A percentile compares a stretch with the other conserved stretches of the same genome.
phyloP scores from a whole-genome alignment of 2,113 vertebrate species.

The Sprattus sprattus region DNA sequence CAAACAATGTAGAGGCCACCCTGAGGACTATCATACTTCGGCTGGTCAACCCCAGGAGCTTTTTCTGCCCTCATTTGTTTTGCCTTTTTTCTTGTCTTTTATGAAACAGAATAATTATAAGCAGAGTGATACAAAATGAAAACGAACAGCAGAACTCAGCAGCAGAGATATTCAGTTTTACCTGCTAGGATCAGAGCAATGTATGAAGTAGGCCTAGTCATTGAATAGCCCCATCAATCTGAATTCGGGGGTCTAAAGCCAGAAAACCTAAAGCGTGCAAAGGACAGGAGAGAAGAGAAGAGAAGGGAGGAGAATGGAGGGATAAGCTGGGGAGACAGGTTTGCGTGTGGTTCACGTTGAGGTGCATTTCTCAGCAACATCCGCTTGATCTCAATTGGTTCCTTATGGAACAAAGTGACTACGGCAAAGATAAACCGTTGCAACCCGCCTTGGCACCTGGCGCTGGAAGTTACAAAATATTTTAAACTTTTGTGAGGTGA shows the following conservation, averaged over 20 bases:
- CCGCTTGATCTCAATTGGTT: no score
- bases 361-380: no score
- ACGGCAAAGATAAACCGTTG: no score
- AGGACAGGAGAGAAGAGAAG: background rate
- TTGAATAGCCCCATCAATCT: background rate
- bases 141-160: background rate
- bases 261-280: background rate
- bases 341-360: no score
- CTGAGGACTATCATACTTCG: background rate
- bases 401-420: no score
- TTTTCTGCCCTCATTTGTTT: background rate
- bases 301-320: background rate
- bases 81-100: background rate
- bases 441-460: no score
- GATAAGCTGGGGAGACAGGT: background rate
- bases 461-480: no score
- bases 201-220: background rate
- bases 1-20: slow-evolving; percentile 5
- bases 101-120: background rate
- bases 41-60: background rate
- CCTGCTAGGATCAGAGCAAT: background rate
- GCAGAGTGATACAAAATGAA: background rate
- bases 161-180: background rate
- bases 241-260: background rate
- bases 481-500: no score